Evolutionary conservation across 2,888 invertebrate genomes (phyloP).

Genomic region (Gibbula magus): DNA sequence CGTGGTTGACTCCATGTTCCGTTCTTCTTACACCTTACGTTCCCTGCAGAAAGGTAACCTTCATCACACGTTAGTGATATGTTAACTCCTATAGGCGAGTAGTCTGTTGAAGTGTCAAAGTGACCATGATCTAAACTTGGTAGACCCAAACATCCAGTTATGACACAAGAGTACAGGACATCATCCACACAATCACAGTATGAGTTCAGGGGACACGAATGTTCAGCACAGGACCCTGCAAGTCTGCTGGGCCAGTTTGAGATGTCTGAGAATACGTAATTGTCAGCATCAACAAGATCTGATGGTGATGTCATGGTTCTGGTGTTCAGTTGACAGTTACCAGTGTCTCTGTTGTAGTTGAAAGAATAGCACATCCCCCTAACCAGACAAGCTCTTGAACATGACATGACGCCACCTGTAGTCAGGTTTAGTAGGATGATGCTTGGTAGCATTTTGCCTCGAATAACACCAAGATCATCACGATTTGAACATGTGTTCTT

Average conservation of each 20-base stretch:
- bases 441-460: no score
- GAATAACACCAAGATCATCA: no score
- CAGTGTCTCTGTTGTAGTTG: neutral
- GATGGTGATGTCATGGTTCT: neutral
- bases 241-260: neutral
- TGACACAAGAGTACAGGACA: neutral
- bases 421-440: no score
- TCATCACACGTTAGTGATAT: neutral
- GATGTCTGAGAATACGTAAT: neutral
- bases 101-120: no score
- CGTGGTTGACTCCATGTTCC: neutral
- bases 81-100: neutral
- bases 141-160: neutral
- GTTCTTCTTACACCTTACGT: neutral
- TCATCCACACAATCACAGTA: neutral
- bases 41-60: neutral
- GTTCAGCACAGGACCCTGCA: neutral
- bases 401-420: no score
- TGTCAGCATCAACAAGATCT: neutral
- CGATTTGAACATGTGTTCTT: no score
- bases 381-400: no score
- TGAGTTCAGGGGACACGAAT: neutral
- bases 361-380: neutral
- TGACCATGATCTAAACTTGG: no score
- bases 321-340: neutral